These are phyloP conservation scores for pig (Sus scrofa) DNA, from an alignment of 2,113 vertebrate genomes.

Conservation along the genomic window DNA sequence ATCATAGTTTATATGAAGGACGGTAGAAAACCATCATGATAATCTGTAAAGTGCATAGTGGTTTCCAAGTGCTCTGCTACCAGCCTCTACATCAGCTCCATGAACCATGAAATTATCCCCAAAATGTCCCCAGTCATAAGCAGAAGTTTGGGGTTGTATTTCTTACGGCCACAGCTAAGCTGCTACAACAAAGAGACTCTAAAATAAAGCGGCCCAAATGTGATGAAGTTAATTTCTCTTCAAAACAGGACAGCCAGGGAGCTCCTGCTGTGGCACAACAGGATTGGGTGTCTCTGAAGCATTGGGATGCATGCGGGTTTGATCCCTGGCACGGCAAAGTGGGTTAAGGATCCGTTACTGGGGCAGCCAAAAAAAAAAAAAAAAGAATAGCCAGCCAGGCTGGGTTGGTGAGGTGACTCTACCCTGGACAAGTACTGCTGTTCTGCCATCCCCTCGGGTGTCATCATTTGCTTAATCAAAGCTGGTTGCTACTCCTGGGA, in stretches of 20 bases:
- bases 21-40: neutral
- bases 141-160: neutral
- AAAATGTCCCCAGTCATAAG: neutral
- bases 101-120: neutral
- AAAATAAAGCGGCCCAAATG: neutral
- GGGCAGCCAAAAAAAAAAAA: too few species aligned
- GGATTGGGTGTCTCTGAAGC: too few species aligned
- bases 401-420: neutral
- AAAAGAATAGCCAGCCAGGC: neutral
- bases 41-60: neutral
- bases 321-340: neutral
- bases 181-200: neutral
- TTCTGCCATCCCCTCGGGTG: neutral
- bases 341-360: neutral
- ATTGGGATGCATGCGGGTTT: too few species aligned
- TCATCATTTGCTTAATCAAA: slow-evolving; percentile 13
- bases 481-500: slow-evolving; percentile 37
- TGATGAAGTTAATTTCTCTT: neutral
- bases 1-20: neutral
- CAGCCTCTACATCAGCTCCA: neutral
- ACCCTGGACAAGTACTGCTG: neutral
- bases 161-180: neutral
- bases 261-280: too few species aligned
- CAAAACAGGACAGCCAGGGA: neutral
- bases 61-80: neutral